Evolutionary conservation across 2,113 vertebrate species (phyloP).

Genomic region (Perca fluviatilis): DNA sequence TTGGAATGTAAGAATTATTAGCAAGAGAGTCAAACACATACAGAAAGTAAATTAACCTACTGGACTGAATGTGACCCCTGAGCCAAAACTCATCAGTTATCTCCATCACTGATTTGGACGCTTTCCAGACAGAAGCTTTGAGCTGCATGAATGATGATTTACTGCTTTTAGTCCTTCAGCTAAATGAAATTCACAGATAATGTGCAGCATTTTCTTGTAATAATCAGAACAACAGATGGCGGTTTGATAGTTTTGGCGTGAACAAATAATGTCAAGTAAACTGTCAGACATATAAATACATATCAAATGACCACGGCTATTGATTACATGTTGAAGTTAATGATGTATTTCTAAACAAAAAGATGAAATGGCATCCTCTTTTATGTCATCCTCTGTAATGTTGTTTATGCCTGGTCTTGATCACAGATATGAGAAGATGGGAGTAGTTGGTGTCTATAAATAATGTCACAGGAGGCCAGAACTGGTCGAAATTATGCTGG

Average conservation of each 20-base stretch:
- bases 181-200: slow-evolving; percentile 35
- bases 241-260: background rate
- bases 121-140: slow-evolving; percentile 54
- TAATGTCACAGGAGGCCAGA: background rate
- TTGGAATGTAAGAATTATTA: slow-evolving; percentile 27
- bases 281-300: background rate
- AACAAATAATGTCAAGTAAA: background rate
- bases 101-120: slow-evolving; percentile 45
- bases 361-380: background rate
- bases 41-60: slow-evolving; percentile 53
- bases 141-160: slow-evolving; percentile 44
- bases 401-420: background rate
- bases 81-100: slow-evolving; percentile 52
- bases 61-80: slow-evolving; percentile 56
- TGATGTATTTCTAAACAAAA: background rate
- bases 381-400: background rate
- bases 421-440: background rate
- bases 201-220: slow-evolving; percentile 13
- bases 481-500: background rate
- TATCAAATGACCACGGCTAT: background rate
- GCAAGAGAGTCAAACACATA: slow-evolving; percentile 25
- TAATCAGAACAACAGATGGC: slow-evolving; percentile 28
- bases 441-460: background rate
- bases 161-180: slow-evolving; percentile 17
- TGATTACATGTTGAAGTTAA: background rate